Evolutionary conservation across 2,888 invertebrate genomes (phyloP).

Genomic region (Euspilapteryx auroguttella): DNA sequence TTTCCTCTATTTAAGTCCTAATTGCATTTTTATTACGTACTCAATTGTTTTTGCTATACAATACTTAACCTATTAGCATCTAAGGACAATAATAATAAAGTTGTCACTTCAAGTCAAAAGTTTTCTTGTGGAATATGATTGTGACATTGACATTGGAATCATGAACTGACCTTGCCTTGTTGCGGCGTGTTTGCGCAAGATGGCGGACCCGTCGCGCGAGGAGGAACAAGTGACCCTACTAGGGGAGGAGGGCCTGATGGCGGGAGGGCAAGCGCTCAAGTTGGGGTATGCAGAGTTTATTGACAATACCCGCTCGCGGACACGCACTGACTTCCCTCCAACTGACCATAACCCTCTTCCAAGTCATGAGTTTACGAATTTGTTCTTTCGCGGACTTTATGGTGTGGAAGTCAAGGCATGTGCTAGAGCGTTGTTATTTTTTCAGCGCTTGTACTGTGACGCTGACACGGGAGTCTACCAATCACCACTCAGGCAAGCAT

Average conservation of each 20-base stretch:
- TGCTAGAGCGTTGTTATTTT: conserved; percentile 63
- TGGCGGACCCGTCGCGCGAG: conserved; percentile 95
- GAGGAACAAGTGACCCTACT: conserved; percentile 95
- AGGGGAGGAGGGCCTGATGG: conserved; percentile 93
- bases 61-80: too few species aligned
- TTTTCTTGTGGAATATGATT: conserved; percentile 16
- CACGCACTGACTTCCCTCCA: conserved; percentile 36
- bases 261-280: conserved; percentile 95
- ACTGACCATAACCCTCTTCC: not conserved
- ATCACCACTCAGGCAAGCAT: conserved; percentile 79
- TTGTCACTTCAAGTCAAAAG: too few species aligned
- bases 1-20: not conserved
- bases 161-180: too few species aligned
- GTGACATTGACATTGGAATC: conserved; percentile 65
- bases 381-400: not conserved
- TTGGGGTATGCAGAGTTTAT: conserved; percentile 80
- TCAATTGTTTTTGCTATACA: too few species aligned
- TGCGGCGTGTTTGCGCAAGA: conserved; percentile 73
- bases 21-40: too few species aligned
- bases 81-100: too few species aligned
- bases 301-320: conserved; percentile 30
- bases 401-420: conserved; percentile 42
- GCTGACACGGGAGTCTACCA: conserved; percentile 73
- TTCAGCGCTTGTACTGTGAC: conserved; percentile 76
- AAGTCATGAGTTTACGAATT: not conserved